Base-by-base conservation (phyloP, 2,797 vertebrate species). In the Urophycis tenuis region DNA sequence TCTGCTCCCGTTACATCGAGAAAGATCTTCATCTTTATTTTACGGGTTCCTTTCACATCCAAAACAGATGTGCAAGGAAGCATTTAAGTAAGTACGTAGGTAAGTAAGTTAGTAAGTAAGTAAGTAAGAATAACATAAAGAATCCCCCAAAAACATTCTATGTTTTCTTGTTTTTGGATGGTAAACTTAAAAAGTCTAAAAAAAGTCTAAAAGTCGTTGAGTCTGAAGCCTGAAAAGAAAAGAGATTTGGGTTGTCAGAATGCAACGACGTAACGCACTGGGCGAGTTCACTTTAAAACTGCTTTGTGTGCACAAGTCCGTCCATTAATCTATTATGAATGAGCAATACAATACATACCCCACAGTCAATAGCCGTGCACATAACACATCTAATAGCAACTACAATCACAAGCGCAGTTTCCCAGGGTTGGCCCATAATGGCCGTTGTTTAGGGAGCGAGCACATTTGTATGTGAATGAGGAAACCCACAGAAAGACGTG, bases 401-500 rank as follows among this genome's bases (percentile, higher is more conserved):
- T 53, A 22, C 19, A 53, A 53, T n/a, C 45, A 53, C 45, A 19
- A 60, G 5, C 22, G 3, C 22, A 60, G 22, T 8, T 60, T 60
- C 53, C 2, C 25, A 60, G 22, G 22, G 53, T 8, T 5, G 10
- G 53, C 25, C 22, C 25, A n/a, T 7, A 25, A 60, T 25, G 9
- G 22, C 22, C 22, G 6, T 19, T 60, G 22, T 60, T 60, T 10
- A 60, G 53, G 25, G 53, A 60, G 53, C 10, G 53, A 9, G 10
- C 19, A 25, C 53, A 60, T 22, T 60, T 60, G 53, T 60, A n/a
- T 25, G 53, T 3, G 15, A n/a, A 10, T 60, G 22, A 60, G n/a
- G n/a, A 60, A 25, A 60, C 45, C 45, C 12, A 22, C 7, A 72
- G 35, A 60, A 84, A 80, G 75, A 33, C 41, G 39, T 4, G 60